phyloP scores from a whole-genome alignment of 92 coral and sea anemone species.

The Zoanthus solanderi region DNA sequence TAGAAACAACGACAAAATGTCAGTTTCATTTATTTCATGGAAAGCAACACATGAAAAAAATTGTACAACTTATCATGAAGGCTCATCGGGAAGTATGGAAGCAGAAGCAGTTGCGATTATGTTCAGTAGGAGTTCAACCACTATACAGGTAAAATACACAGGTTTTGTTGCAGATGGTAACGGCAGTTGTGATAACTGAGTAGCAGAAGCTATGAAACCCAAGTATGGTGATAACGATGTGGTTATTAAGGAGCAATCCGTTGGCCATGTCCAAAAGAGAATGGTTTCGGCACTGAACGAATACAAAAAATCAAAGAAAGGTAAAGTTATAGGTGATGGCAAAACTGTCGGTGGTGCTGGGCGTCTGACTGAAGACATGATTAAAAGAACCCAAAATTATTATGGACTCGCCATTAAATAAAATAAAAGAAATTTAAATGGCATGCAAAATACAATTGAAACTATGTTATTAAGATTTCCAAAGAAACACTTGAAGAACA shows the following conservation, averaged over 20 bases:
- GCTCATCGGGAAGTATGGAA: conserved; percentile 57
- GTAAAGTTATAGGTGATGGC: conserved; percentile 13
- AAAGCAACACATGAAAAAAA: conserved; percentile 37
- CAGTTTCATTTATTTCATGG: conserved; percentile 43
- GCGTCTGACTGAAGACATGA: conserved; percentile 1
- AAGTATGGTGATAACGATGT: conserved; percentile 42
- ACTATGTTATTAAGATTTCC: not conserved
- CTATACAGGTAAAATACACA: conserved; percentile 38
- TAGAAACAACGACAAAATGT: conserved; percentile 23
- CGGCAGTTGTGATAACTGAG: conserved; percentile 59
- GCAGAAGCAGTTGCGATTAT: conserved; percentile 54
- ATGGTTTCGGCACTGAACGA: conserved; percentile 50
- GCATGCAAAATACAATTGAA: conserved; percentile 44
- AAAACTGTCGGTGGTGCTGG: conserved; percentile 2
- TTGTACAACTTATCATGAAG: conserved; percentile 53
- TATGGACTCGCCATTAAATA: conserved; percentile 36
- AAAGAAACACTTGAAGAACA: conserved; percentile 13
- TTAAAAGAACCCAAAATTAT: conserved; percentile 44
- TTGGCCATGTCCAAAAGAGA: conserved; percentile 63
- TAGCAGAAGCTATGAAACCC: conserved; percentile 49
- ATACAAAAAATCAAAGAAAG: conserved; percentile 45
- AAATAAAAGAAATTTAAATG: conserved; percentile 35
- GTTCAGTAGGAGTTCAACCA: conserved; percentile 41
- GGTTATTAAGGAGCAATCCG: conserved; percentile 58
- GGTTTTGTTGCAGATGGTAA: conserved; percentile 60